Base-by-base conservation (phyloP, 2,797 vertebrate genomes). In the Pyrocephalus nanus region DNA sequence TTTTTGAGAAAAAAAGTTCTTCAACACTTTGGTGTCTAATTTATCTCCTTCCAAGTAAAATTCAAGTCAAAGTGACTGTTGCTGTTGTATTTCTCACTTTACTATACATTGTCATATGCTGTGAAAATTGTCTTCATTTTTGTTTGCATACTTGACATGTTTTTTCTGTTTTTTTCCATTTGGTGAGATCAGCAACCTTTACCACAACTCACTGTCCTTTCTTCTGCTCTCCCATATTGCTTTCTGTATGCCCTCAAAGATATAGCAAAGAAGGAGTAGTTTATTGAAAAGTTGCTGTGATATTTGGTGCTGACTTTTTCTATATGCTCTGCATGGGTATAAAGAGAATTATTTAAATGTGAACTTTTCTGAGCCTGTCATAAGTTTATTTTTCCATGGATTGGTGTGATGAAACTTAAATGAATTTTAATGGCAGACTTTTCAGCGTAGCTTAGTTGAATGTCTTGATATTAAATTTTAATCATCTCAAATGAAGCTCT, bases 401-500 rank as follows among this genome's bases (percentile, higher is more conserved):
- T 61, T 85, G 43, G 18, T 93, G 54, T 62, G 45, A 88, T 81
- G 61, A 94, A 54, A 85, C 53, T 90, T 93, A 86, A 80, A 93
- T 17, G 40, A 94, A 92, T 87, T 91, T 91, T 91, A 92, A 90
- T 32, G 45, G 43, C 86, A 90, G 71, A 89, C 86, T 96, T 93
- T 91, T 66, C 54, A 82, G 43, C 53, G 48, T 40, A 50, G 73
- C 72, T 95, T 78, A 82, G 73, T 66, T 67, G 53, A 91, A 89
- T 0, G 0, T 86, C 69, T 78, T 90, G 21, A 54, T 93, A 91
- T 80, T 87, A 90, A 92, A 83, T 72, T 95, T 94, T 93, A 96
- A 96, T 95, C 6, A 90, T 42, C 51, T 94, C 79, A 86, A 64
- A 62, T 65, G 76, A 88, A 93, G 57, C 32, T 71, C 57, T 92